phyloP scores from a whole-genome alignment of 2,797 vertebrate species.

The Otolemur crassicaudatus region DNA sequence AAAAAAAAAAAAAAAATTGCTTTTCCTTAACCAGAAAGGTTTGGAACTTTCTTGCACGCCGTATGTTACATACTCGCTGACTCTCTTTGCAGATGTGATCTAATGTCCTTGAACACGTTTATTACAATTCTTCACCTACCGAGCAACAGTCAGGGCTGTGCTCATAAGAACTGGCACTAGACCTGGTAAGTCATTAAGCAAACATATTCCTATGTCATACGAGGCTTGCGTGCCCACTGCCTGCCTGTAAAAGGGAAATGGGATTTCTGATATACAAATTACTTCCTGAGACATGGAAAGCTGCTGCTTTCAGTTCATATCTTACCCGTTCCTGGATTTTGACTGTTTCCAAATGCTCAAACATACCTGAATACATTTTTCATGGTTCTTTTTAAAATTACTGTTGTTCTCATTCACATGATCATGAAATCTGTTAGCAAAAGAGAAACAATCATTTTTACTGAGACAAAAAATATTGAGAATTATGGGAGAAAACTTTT shows the following conservation, averaged over 20 bases:
- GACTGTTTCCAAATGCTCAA: conserved; percentile 34
- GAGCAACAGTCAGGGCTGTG: conserved; percentile 4
- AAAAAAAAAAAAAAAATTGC: neutral
- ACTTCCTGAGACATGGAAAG: neutral
- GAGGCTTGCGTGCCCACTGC: neutral
- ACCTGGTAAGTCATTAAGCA: conserved; percentile 62
- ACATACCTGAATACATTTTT: neutral
- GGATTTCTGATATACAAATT: conserved; percentile 49
- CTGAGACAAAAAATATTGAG: conserved; percentile 2
- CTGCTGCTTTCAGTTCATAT: neutral
- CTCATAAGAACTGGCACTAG: conserved; percentile 47
- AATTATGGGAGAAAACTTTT: neutral
- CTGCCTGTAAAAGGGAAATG: conserved; percentile 55
- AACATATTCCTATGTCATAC: neutral
- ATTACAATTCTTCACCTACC: conserved; percentile 32
- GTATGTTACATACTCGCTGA: conserved; percentile 4
- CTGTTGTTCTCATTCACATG: conserved; percentile 11
- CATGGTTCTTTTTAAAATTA: neutral
- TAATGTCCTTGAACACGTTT: conserved; percentile 53
- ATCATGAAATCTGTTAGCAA: conserved; percentile 43
- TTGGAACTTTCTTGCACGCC: neutral
- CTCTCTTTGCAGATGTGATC: conserved; percentile 48
- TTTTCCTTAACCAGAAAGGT: conserved; percentile 38
- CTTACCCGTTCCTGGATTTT: conserved; percentile 7
- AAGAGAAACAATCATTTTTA: conserved; percentile 30